Conservation (phyloP, 2,797 vertebrate species). For the Myotis vivesi region DNA sequence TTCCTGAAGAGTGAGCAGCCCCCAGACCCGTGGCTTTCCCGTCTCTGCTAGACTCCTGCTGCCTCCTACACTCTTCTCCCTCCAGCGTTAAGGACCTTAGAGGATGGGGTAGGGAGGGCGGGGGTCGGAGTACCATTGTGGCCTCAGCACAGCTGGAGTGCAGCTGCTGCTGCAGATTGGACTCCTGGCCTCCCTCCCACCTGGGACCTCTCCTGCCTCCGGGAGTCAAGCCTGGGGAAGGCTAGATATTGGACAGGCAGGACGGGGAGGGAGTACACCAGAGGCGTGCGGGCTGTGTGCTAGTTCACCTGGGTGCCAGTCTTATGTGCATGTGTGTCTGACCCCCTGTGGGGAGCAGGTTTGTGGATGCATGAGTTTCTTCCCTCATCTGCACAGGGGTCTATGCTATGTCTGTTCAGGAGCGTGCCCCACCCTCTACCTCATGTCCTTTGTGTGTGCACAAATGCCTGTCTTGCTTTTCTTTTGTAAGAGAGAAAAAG, state of each 20-base stretch:
- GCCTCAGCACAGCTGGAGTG: constrained; percentile 27
- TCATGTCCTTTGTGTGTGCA: background rate
- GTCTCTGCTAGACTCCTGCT: background rate
- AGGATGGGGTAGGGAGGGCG: background rate
- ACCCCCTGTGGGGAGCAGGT: background rate
- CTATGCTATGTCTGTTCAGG: background rate
- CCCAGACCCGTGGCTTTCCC: background rate
- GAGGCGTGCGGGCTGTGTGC: background rate
- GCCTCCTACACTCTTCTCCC: background rate
- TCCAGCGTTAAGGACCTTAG: background rate
- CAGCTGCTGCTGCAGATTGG: background rate
- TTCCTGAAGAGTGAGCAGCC: background rate
- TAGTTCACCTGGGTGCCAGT: background rate
- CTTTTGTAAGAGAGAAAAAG: background rate
- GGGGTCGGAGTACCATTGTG: background rate
- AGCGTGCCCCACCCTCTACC: background rate
- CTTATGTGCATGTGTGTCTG: background rate
- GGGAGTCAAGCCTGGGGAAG: background rate
- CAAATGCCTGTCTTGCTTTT: background rate
- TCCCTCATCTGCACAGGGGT: background rate
- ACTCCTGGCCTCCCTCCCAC: background rate
- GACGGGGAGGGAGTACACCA: background rate
- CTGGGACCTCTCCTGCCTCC: background rate
- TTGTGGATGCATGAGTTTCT: background rate
- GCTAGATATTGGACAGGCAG: background rate